Conservation (phyloP, 2,113 vertebrate genomes). For the Malurus elegans region DNA sequence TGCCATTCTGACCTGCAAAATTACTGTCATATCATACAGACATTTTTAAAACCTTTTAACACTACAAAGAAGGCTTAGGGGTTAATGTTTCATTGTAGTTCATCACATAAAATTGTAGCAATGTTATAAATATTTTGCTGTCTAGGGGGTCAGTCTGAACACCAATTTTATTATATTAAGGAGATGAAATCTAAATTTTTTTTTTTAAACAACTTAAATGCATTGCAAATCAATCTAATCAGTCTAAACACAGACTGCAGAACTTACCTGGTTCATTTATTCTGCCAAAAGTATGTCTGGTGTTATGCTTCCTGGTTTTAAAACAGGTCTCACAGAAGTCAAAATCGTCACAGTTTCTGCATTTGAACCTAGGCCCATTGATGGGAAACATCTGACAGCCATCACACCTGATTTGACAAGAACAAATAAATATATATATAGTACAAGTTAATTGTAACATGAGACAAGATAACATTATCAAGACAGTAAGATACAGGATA, state of each 20-base stretch:
- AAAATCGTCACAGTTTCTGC: constrained; percentile 96
- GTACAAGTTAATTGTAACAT: not conserved
- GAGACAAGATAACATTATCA: not conserved
- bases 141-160: not conserved
- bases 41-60: not conserved
- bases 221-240: not conserved
- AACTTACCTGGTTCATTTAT: constrained; percentile 93
- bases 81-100: not conserved
- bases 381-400: constrained; percentile 99
- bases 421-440: not conserved
- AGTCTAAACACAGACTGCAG: not conserved
- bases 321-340: constrained; percentile 98
- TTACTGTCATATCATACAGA: not conserved
- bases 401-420: constrained; percentile 82
- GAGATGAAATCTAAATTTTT: not conserved
- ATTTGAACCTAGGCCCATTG: constrained; percentile 95
- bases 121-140: not conserved
- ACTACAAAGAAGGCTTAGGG: not conserved
- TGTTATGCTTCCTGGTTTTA: constrained; percentile 93
- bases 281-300: constrained; percentile 91
- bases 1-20: not conserved
- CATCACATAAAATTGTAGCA: not conserved
- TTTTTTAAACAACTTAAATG: not conserved
- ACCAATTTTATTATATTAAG: not conserved
- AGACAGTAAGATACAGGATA: not conserved